A percentile compares a stretch with the other conserved stretches of the same genome.
Evolutionary conservation across 2,113 vertebrate species (phyloP).

Genomic region (Saccopteryx leptura): DNA sequence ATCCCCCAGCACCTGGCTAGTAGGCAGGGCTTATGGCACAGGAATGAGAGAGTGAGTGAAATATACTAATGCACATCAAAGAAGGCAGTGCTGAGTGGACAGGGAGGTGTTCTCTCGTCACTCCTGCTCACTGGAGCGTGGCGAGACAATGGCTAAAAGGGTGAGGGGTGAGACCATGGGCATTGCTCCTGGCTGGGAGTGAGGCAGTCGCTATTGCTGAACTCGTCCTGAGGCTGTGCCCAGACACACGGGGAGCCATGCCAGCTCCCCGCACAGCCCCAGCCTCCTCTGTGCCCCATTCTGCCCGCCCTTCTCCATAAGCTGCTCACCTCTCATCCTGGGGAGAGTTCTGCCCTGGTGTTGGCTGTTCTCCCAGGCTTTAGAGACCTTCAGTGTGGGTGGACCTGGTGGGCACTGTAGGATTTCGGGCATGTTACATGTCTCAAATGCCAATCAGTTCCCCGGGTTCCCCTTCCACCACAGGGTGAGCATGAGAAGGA

Average conservation of each 20-base stretch:
- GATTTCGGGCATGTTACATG: not conserved
- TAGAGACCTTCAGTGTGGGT: not conserved
- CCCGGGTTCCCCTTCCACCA: not conserved
- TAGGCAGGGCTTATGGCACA: not conserved
- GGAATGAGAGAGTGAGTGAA: not conserved
- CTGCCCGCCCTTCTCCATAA: not conserved
- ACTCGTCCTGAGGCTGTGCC: not conserved
- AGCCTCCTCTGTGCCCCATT: not conserved
- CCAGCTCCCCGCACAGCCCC: not conserved
- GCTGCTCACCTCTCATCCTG: not conserved
- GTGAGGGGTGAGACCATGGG: not conserved
- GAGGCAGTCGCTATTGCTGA: not conserved
- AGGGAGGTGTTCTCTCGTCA: not conserved
- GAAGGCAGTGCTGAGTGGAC: not conserved
- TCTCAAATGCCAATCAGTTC: not conserved
- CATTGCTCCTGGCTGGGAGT: not conserved
- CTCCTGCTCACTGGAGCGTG: not conserved
- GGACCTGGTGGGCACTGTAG: not conserved
- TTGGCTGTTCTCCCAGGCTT: not conserved
- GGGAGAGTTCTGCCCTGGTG: not conserved
- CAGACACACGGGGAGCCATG: accelerated
- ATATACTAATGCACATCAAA: not conserved
- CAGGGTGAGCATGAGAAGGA: not conserved
- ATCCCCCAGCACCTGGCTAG: not conserved
- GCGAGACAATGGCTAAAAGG: not conserved